Base-by-base conservation (phyloP, 2,888 invertebrate genomes). In the Synanthedon andrenaeformis region DNA sequence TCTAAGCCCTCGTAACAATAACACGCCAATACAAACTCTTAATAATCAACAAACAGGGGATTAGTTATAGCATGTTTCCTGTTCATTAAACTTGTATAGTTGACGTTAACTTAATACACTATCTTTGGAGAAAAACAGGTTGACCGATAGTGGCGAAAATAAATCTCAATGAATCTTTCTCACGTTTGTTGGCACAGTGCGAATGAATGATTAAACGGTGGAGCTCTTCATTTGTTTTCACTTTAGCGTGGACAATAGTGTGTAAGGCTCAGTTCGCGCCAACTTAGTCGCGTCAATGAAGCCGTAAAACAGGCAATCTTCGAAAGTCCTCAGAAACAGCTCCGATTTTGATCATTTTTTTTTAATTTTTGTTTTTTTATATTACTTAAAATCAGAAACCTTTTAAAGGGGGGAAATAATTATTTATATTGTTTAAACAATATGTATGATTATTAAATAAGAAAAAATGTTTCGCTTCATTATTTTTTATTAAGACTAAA, bases 141-240 rank as follows among this genome's bases (percentile, higher is more conserved):
- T 72, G 72, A 74, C 70, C 72, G 72, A 74, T 74, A 71, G 74
- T 73, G 71, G 68, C 64, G 61, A 61, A 67, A 66, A 84, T 84
- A 83, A 82, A 84, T 84, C 82, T 78, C 74, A 82, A 85, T 83
- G 69, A 78, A 68, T 65, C 62, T 59, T 61, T 64, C 69, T 66
- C 69, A 70, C 67, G 68, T 69, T 70, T 66, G 69, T 64, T 65
- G 58, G 61, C 67, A 67, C 66, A 45, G 45, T 49, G 23, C 49
- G 49, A 23, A 82, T 85, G 84, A 84, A 83, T 84, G 80, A 84
- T 86, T 86, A 85, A 84, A 76, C 75, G 74, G 66, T 70, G 73
- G 74, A 74, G 74, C 76, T 72, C 76, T 81, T 82, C 75, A 83
- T 84, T 85, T 82, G 83, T 83, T 84, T 83, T 83, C 82, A 83